Conservation (phyloP, 37 sponge, comb jelly and placozoan species). For the Chondrilla cf. caribensis region DNA sequence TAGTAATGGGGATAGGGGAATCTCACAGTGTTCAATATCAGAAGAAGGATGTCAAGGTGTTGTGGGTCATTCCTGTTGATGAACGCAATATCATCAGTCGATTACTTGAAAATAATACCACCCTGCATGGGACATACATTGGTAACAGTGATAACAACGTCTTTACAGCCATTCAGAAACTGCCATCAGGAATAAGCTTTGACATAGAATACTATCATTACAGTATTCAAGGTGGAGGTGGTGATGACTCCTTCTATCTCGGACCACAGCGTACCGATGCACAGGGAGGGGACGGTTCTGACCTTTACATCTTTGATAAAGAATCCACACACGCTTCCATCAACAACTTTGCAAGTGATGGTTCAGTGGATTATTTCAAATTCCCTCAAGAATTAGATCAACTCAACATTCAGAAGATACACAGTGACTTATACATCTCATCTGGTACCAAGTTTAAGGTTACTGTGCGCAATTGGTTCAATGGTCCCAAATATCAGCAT, state of each 20-base stretch:
- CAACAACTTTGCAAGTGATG: conserved; percentile 39
- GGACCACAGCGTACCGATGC: background rate
- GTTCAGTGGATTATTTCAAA: background rate
- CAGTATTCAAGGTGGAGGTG: background rate
- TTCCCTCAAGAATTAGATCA: background rate
- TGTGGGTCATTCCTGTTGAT: background rate
- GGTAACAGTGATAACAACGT: background rate
- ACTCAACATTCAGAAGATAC: no score
- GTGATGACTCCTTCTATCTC: background rate
- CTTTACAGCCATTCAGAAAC: background rate
- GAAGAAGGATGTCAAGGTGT: no score
- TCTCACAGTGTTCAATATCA: background rate
- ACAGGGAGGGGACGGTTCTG: conserved; percentile 26
- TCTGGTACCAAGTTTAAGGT: background rate
- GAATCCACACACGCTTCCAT: background rate
- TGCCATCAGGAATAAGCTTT: background rate
- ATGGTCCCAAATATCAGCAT: background rate
- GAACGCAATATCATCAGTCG: background rate
- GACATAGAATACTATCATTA: background rate
- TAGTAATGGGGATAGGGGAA: conserved; percentile 7
- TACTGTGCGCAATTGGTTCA: conserved; percentile 14
- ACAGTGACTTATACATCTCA: no score
- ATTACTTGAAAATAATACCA: background rate
- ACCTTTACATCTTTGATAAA: conserved; percentile 1
- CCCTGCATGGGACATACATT: conserved; percentile 12